A percentile compares a stretch with the other conserved stretches of the same genome.
phyloP scores from a whole-genome alignment of 2,113 vertebrate genomes.

The Excalfactoria chinensis region DNA sequence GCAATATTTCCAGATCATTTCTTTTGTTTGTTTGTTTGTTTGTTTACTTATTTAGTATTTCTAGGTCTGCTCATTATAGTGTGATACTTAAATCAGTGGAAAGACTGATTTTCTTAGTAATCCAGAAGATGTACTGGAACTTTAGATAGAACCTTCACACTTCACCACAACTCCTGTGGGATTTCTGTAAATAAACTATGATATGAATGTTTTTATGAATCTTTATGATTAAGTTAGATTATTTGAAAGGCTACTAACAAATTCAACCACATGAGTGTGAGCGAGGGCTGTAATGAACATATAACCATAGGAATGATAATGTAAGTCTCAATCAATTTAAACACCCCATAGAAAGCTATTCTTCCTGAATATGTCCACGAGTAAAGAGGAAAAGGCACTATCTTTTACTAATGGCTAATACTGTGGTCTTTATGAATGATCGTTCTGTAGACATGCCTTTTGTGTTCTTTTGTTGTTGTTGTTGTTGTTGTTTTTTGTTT shows the following conservation, averaged over 20 bases:
- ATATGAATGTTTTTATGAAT: neutral
- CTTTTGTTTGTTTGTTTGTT: neutral
- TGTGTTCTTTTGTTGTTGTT: neutral
- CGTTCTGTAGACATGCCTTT: neutral
- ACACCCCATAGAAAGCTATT: neutral
- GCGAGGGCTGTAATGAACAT: neutral
- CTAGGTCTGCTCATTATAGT: neutral
- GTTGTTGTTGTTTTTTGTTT: too few species aligned
- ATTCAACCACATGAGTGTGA: neutral
- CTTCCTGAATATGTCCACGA: neutral
- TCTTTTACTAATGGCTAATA: neutral
- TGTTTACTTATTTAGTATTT: too few species aligned
- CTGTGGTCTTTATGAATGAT: slow-evolving; percentile 7
- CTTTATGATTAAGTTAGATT: neutral
- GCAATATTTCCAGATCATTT: neutral
- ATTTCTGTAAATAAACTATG: neutral
- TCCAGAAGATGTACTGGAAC: neutral
- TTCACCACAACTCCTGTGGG: accelerated
- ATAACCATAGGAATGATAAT: neutral
- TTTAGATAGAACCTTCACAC: neutral
- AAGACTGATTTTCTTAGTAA: neutral
- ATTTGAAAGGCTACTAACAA: neutral
- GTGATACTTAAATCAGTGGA: neutral
- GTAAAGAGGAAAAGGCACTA: neutral
- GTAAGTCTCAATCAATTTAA: neutral